Percentiles rank a stretch among this genome's conserved stretches.
These are phyloP conservation scores for Amphilophus citrinellus DNA, from an alignment of 2,113 vertebrate genomes.

Conservation along the genomic window DNA sequence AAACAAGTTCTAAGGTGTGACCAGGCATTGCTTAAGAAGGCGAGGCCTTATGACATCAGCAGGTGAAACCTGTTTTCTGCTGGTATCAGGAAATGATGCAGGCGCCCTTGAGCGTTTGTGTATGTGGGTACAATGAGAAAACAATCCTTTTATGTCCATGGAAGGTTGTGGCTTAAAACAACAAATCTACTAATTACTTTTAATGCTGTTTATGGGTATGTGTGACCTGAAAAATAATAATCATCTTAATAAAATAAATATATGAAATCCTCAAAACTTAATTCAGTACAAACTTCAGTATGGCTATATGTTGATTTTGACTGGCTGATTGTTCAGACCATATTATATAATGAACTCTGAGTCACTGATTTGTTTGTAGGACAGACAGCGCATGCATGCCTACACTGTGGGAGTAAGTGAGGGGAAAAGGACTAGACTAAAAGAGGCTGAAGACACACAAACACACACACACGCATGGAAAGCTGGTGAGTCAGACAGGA, in stretches of 20 bases:
- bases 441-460: constrained; percentile 29
- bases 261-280: neutral
- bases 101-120: constrained; percentile 21
- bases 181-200: neutral
- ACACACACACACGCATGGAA: constrained; percentile 11
- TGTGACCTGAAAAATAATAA: neutral
- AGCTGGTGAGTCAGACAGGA: constrained; percentile 75
- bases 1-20: constrained; percentile 57
- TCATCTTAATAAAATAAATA: neutral
- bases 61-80: constrained; percentile 75
- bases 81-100: constrained; percentile 70
- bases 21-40: constrained; percentile 54
- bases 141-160: constrained; percentile 20
- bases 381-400: constrained; percentile 31
- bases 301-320: constrained; percentile 23
- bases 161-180: constrained; percentile 3
- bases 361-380: constrained; percentile 61
- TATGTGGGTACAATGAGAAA: constrained; percentile 27
- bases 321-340: constrained; percentile 1
- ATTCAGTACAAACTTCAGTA: neutral
- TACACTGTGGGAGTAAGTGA: neutral
- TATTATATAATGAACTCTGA: constrained; percentile 62
- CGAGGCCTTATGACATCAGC: constrained; percentile 69
- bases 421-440: constrained; percentile 6
- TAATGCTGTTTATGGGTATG: neutral